phyloP scores from a whole-genome alignment of 2,797 vertebrate species.

The Sebastes kiyomatsui region DNA sequence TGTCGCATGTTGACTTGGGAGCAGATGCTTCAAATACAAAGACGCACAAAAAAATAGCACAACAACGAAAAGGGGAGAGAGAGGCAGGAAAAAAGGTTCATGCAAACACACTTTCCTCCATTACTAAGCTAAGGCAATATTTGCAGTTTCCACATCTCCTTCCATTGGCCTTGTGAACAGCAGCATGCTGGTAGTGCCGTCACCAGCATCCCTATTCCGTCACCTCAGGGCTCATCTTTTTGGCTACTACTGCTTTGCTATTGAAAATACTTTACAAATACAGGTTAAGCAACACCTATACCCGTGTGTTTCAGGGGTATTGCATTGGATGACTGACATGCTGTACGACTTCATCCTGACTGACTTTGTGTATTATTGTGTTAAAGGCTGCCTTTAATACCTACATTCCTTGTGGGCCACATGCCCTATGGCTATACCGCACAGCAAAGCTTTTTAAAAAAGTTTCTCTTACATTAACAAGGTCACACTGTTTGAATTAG shows the following conservation, averaged over 20 bases:
- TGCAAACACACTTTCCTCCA: constrained; percentile 56
- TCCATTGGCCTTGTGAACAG: background rate
- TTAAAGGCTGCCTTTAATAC: background rate
- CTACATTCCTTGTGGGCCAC: background rate
- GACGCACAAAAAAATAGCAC: background rate
- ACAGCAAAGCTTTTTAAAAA: background rate
- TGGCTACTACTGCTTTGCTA: background rate
- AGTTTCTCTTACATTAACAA: constrained; percentile 6
- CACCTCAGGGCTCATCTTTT: background rate
- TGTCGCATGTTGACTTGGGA: constrained; percentile 37
- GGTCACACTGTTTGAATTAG: constrained; percentile 4
- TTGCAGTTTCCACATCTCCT: constrained; percentile 44
- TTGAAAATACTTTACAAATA: background rate
- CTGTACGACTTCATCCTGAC: background rate
- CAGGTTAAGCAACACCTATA: background rate
- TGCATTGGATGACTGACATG: background rate
- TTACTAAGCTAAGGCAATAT: constrained; percentile 52
- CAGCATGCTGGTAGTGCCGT: background rate
- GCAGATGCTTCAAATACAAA: constrained; percentile 13
- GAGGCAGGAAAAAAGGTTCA: constrained; percentile 5
- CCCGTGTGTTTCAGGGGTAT: background rate
- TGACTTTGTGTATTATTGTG: background rate
- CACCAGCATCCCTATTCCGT: background rate
- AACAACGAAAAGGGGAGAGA: background rate
- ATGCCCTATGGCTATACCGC: background rate